These are phyloP conservation scores for Thymelicus acteon DNA, from an alignment of 2,888 invertebrate genomes.

Conservation along the genomic window DNA sequence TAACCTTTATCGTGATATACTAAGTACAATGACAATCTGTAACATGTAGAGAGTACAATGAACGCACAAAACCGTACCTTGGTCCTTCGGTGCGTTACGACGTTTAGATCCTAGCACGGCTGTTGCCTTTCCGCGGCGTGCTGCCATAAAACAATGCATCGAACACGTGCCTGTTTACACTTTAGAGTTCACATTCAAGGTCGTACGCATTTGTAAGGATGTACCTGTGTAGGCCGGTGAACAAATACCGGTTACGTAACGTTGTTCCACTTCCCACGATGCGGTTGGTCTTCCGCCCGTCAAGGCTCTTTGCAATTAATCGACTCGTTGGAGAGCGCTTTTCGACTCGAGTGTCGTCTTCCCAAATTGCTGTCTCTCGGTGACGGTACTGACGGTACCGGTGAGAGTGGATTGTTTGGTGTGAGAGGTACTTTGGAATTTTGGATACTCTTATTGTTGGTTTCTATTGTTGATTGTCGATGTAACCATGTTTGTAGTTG, in stretches of 20 bases:
- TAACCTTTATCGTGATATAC: constrained; percentile 28
- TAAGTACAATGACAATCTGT: not conserved
- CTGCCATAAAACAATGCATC: constrained; percentile 82
- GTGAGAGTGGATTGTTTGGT: constrained; percentile 25
- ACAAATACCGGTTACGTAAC: constrained; percentile 83
- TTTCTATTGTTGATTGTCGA: not conserved
- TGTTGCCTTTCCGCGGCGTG: constrained; percentile 39
- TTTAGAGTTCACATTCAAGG: constrained; percentile 84
- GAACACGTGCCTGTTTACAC: constrained; percentile 82
- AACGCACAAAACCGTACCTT: constrained; percentile 23
- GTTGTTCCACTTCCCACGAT: constrained; percentile 81
- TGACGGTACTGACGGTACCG: constrained; percentile 20
- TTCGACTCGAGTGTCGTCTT: constrained; percentile 33
- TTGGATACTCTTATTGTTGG: not conserved
- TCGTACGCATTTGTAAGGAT: constrained; percentile 85
- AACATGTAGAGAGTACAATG: constrained; percentile 2
- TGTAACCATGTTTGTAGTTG: not conserved
- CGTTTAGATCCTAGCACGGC: constrained; percentile 43
- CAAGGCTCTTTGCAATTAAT: constrained; percentile 65
- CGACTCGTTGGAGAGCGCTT: constrained; percentile 36
- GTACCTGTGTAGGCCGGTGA: constrained; percentile 78
- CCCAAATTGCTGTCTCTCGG: constrained; percentile 33
- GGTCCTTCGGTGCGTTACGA: constrained; percentile 38
- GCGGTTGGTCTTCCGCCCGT: constrained; percentile 66
- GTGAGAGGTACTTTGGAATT: not conserved